These are phyloP conservation scores for Hippocampus mohnikei DNA, from an alignment of 2,113 vertebrate genomes.

Conservation along the genomic window DNA sequence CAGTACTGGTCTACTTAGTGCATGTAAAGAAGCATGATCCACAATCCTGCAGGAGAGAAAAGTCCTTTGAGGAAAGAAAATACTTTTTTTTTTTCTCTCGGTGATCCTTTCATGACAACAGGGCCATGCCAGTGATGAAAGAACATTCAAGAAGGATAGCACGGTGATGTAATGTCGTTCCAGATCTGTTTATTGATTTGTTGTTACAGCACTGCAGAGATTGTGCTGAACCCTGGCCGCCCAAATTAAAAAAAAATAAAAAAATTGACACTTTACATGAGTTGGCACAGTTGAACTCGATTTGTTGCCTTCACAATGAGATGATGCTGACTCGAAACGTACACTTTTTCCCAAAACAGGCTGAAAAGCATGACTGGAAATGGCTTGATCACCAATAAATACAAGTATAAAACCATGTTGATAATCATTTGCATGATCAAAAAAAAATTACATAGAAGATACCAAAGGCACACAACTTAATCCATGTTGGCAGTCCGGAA, in stretches of 20 bases:
- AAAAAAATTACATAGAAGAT: constrained; percentile 68
- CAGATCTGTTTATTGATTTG: constrained; percentile 72
- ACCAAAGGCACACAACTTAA: constrained; percentile 73
- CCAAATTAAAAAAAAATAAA: constrained; percentile 8
- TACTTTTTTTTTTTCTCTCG: not conserved
- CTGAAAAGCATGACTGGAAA: constrained; percentile 65
- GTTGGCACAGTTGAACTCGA: constrained; percentile 37
- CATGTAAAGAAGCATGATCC: not conserved
- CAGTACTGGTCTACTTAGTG: not conserved
- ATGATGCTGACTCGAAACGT: constrained; percentile 44
- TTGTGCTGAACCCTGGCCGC: constrained; percentile 49
- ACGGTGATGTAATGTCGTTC: constrained; percentile 43
- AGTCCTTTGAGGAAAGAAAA: not conserved
- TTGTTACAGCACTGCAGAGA: constrained; percentile 69
- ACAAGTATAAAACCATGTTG: constrained; percentile 87
- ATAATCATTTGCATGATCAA: constrained; percentile 85
- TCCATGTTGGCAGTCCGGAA: constrained; percentile 72
- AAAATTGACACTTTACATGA: constrained; percentile 49
- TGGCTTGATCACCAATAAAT: constrained; percentile 99
- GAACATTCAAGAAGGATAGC: not conserved
- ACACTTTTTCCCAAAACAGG: constrained; percentile 31
- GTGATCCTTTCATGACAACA: not conserved
- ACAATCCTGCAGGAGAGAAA: not conserved
- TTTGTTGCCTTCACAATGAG: constrained; percentile 49
- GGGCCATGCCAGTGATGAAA: not conserved